Evolutionary conservation across 1,140 invertebrate species (phyloP).

Genomic region (Pemphigus obesinymphae): DNA sequence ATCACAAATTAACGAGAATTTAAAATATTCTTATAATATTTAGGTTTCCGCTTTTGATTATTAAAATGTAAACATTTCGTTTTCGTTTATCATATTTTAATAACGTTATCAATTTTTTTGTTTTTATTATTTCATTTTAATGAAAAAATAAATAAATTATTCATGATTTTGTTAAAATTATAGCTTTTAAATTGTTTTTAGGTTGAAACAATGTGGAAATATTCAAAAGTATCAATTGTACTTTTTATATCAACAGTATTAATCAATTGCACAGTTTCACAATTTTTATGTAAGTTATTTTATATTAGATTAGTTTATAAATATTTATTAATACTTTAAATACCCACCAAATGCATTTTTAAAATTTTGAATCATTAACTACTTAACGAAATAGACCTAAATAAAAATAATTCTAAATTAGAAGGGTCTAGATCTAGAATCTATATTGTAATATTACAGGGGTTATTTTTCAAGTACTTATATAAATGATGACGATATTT

Average conservation of each 20-base stretch:
- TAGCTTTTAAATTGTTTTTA: conserved; percentile 1
- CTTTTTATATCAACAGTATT: background rate
- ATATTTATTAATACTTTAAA: background rate
- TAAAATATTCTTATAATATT: no score
- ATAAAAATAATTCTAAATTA: background rate
- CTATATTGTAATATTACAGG: background rate
- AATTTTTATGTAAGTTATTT: background rate
- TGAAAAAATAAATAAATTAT: background rate
- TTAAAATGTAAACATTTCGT: background rate
- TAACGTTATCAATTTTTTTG: background rate
- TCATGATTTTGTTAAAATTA: no score
- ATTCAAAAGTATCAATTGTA: background rate
- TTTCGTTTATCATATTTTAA: no score
- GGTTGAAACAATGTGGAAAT: background rate
- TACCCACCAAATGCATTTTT: background rate
- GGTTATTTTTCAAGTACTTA: background rate
- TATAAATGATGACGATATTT: no score
- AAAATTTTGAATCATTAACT: no score
- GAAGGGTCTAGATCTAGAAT: background rate
- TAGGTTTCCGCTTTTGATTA: background rate
- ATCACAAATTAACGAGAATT: no score
- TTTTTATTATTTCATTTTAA: no score
- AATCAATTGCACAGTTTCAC: background rate
- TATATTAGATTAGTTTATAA: background rate
- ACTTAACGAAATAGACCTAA: no score